Conservation (phyloP, 2,797 vertebrate species). For the Spinibarbus caldwelli region DNA sequence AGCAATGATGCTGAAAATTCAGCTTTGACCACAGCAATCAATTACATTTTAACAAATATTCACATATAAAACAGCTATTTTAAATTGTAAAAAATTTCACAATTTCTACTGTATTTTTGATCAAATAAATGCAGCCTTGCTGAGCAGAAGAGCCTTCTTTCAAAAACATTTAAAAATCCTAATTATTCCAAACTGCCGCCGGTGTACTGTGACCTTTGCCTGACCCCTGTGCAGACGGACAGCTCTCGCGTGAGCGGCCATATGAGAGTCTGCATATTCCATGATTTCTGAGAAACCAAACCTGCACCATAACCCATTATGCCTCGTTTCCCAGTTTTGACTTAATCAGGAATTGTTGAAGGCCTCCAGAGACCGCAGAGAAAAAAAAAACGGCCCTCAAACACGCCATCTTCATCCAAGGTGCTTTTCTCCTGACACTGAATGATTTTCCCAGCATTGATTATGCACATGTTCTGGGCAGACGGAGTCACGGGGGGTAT, state of each 20-base stretch:
- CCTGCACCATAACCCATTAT: slow-evolving; percentile 68
- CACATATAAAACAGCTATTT: neutral
- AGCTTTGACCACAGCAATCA: neutral
- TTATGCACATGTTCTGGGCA: slow-evolving; percentile 68
- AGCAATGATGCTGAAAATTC: neutral
- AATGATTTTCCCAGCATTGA: slow-evolving; percentile 67
- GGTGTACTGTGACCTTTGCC: slow-evolving; percentile 9
- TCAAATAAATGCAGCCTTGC: neutral
- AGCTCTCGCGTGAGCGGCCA: slow-evolving; percentile 43
- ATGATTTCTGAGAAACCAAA: slow-evolving; percentile 80
- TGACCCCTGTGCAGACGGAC: slow-evolving; percentile 3
- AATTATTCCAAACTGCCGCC: neutral
- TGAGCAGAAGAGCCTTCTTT: neutral
- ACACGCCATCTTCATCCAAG: slow-evolving; percentile 71
- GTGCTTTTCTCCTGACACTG: slow-evolving; percentile 58
- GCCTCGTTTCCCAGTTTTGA: slow-evolving; percentile 62
- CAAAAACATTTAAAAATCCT: neutral
- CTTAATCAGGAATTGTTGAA: slow-evolving; percentile 76
- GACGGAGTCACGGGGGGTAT: slow-evolving; percentile 51
- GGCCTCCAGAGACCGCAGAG: slow-evolving; percentile 74
- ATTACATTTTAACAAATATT: neutral
- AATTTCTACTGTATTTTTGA: neutral
- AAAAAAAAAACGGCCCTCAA: slow-evolving; percentile 72
- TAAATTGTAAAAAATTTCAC: neutral
- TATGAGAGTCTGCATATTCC: slow-evolving; percentile 70